Conservation (phyloP, 1,140 invertebrate species). For the Conopomorpha cramerella region DNA sequence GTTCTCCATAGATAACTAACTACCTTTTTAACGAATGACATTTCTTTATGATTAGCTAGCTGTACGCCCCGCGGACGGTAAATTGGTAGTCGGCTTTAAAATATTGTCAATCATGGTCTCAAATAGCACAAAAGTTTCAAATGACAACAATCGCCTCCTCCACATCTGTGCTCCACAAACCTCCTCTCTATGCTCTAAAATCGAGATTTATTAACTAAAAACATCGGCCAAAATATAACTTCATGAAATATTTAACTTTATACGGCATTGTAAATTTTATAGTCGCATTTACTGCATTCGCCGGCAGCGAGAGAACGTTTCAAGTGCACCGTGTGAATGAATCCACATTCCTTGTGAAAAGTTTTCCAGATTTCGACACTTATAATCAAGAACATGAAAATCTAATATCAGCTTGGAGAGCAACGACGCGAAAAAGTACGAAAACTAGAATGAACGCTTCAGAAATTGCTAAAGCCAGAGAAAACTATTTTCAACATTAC, state of each 20-base stretch:
- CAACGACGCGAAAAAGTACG: not conserved
- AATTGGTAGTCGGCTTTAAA: too few relatives aligned
- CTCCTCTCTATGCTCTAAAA: too few relatives aligned
- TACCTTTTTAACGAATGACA: too few relatives aligned
- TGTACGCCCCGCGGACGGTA: too few relatives aligned
- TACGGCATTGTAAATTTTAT: constrained; percentile 18
- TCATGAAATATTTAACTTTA: too few relatives aligned
- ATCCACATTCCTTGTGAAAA: constrained; percentile 28
- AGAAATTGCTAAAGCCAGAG: constrained; percentile 26
- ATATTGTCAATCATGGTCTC: too few relatives aligned
- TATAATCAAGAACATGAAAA: constrained; percentile 3
- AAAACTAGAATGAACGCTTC: constrained; percentile 14
- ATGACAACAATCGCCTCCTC: too few relatives aligned
- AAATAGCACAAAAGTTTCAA: too few relatives aligned
- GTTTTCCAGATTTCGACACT: constrained; percentile 19
- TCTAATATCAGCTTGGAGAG: not conserved
- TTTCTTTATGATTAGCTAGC: too few relatives aligned
- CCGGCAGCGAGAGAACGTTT: constrained; percentile 24
- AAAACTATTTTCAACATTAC: constrained; percentile 29
- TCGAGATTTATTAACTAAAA: too few relatives aligned
- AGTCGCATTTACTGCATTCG: constrained; percentile 12
- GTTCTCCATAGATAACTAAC: too few relatives aligned
- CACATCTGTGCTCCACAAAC: too few relatives aligned
- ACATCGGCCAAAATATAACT: constrained; percentile 4
- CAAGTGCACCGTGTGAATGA: constrained; percentile 36